These are phyloP conservation scores for Hemicrepidius hirtus DNA, from an alignment of 2,888 invertebrate genomes.

Conservation along the genomic window DNA sequence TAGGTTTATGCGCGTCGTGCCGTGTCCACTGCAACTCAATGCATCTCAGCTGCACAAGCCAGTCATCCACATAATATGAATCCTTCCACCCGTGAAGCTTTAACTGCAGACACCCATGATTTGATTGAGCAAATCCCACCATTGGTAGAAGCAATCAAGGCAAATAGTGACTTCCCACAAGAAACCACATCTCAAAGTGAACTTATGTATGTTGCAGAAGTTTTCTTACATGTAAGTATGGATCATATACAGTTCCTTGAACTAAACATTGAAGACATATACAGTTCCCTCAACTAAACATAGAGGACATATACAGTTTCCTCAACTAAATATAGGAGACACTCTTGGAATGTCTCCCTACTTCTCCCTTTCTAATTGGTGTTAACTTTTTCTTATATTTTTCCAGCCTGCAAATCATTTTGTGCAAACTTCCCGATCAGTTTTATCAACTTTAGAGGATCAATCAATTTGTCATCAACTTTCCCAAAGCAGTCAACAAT, in stretches of 20 bases:
- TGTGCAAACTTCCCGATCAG: constrained; percentile 85
- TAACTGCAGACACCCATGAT: constrained; percentile 83
- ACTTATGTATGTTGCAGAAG: constrained; percentile 88
- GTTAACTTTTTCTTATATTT: no score
- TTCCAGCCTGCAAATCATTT: constrained; percentile 82
- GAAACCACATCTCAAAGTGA: constrained; percentile 85
- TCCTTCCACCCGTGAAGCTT: constrained; percentile 80
- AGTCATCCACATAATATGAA: constrained; percentile 86
- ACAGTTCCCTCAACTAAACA: no score
- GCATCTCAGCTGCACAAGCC: constrained; percentile 91
- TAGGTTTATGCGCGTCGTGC: constrained; percentile 89
- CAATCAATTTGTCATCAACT: constrained; percentile 85
- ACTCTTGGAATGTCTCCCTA: neutral
- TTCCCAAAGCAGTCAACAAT: constrained; percentile 80
- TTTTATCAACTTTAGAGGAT: constrained; percentile 88
- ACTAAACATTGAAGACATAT: no score
- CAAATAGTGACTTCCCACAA: constrained; percentile 80
- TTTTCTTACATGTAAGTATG: constrained; percentile 82
- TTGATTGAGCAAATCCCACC: constrained; percentile 88
- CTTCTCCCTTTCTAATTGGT: no score
- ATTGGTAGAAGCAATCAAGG: constrained; percentile 86
- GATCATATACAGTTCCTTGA: no score
- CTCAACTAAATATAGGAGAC: no score
- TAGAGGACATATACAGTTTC: no score
- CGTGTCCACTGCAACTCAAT: constrained; percentile 92